Percentiles rank a stretch among this genome's conserved stretches.
These are phyloP conservation scores for Sisor rabdophorus DNA, from an alignment of 2,113 vertebrate genomes.

Conservation along the genomic window DNA sequence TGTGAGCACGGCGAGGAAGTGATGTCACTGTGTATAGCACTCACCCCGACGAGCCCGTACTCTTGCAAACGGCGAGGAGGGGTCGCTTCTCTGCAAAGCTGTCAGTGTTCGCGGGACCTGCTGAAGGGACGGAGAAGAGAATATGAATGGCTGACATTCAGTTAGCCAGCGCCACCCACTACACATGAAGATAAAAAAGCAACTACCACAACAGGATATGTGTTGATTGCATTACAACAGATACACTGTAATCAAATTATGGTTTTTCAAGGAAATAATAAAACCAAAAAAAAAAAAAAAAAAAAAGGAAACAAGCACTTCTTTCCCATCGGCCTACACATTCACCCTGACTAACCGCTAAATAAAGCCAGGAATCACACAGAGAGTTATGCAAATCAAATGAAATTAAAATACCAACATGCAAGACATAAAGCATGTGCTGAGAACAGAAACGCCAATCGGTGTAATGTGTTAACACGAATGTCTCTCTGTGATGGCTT, in stretches of 20 bases:
- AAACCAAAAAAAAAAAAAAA: constrained; percentile 30
- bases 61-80: constrained; percentile 94
- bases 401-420: constrained; percentile 53
- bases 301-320: constrained; percentile 18
- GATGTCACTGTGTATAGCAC: constrained; percentile 53
- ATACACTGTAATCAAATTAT: constrained; percentile 64
- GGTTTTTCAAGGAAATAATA: constrained; percentile 42
- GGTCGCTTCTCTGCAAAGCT: constrained; percentile 91
- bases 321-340: constrained; percentile 52
- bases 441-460: constrained; percentile 42
- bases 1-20: constrained; percentile 36
- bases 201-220: constrained; percentile 62
- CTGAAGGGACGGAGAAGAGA: constrained; percentile 51
- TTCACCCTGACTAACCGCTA: constrained; percentile 36
- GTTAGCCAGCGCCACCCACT: constrained; percentile 54
- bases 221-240: constrained; percentile 68
- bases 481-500: constrained; percentile 24
- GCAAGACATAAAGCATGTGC: constrained; percentile 38
- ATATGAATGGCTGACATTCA: constrained; percentile 56
- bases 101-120: constrained; percentile 86
- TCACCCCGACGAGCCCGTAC: constrained; percentile 93
- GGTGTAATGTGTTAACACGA: constrained; percentile 41
- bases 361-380: constrained; percentile 39
- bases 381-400: constrained; percentile 55
- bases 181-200: constrained; percentile 35